Evolutionary conservation across 2,888 invertebrate species (phyloP).

Genomic region (Rapana venosa): DNA sequence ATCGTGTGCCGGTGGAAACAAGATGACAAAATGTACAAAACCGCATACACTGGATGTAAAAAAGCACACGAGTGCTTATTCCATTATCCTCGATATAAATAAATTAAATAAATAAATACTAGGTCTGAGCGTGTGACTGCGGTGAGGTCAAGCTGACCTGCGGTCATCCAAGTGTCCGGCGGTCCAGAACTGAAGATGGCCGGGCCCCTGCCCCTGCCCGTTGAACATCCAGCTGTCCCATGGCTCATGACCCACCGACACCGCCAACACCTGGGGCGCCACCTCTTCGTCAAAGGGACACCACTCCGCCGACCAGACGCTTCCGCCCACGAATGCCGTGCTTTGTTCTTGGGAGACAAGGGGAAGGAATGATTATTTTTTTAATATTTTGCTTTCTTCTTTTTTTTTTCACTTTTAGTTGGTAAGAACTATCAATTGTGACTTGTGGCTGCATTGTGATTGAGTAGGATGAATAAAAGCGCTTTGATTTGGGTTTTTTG

Average conservation of each 20-base stretch:
- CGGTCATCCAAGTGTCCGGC: slow-evolving; percentile 34
- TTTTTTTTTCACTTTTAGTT: too few relatives aligned
- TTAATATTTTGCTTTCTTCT: neutral
- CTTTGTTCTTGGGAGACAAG: slow-evolving; percentile 40
- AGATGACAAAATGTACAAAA: neutral
- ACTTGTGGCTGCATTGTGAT: too few relatives aligned
- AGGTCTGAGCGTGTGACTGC: neutral
- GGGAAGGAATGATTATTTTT: neutral
- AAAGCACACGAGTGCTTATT: too few relatives aligned
- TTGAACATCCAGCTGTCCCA: neutral
- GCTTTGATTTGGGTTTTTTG: too few relatives aligned
- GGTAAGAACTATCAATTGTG: too few relatives aligned
- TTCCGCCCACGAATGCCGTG: slow-evolving; percentile 43
- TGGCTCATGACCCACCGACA: slow-evolving; percentile 35
- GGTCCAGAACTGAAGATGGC: slow-evolving; percentile 41
- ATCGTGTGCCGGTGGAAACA: neutral
- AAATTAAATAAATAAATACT: neutral
- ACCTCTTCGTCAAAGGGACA: slow-evolving; percentile 42
- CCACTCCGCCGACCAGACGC: slow-evolving; percentile 45
- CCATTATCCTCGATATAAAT: too few relatives aligned
- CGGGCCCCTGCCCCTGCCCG: slow-evolving; percentile 22
- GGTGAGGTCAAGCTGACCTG: neutral
- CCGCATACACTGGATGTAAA: neutral
- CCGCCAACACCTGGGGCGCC: slow-evolving; percentile 36
- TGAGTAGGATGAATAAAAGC: too few relatives aligned